A percentile compares a stretch with the other conserved stretches of the same genome.
Conservation (phyloP, 2,888 invertebrate species). For the Syrphus vitripennis region DNA sequence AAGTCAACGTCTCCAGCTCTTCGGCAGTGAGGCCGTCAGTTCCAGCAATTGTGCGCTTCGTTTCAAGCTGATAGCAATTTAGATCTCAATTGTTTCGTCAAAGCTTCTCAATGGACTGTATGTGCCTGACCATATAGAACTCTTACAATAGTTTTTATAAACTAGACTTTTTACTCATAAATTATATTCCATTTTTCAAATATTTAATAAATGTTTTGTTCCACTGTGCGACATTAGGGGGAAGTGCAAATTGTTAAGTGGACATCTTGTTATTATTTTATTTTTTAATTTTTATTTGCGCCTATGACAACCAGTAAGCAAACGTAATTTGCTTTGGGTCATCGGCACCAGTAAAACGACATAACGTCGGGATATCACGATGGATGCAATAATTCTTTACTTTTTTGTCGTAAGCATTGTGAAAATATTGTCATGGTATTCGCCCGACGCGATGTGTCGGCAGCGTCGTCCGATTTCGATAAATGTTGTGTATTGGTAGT, state of each 20-base stretch:
- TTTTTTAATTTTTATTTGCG: slow-evolving; percentile 9
- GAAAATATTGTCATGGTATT: slow-evolving; percentile 12
- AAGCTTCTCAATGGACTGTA: no score
- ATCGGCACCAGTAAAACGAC: slow-evolving; percentile 46
- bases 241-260: slow-evolving; percentile 61
- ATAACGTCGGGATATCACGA: slow-evolving; percentile 3
- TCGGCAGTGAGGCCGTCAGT: no score
- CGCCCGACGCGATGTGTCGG: background rate
- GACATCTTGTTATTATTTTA: slow-evolving; percentile 20
- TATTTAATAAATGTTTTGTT: background rate
- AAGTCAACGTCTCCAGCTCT: no score
- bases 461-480: background rate
- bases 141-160: no score
- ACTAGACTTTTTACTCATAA: no score
- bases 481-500: background rate
- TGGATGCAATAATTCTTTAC: slow-evolving; percentile 30
- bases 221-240: slow-evolving; percentile 10
- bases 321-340: slow-evolving; percentile 62
- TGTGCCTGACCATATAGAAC: no score
- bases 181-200: no score
- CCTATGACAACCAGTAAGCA: slow-evolving; percentile 45
- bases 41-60: no score
- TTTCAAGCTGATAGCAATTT: no score
- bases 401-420: slow-evolving; percentile 24
- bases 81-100: no score